A percentile compares a stretch with the other conserved stretches of the same genome.
These are phyloP conservation scores for Mamestra configurata DNA, from an alignment of 1,140 invertebrate species.

Conservation along the genomic window DNA sequence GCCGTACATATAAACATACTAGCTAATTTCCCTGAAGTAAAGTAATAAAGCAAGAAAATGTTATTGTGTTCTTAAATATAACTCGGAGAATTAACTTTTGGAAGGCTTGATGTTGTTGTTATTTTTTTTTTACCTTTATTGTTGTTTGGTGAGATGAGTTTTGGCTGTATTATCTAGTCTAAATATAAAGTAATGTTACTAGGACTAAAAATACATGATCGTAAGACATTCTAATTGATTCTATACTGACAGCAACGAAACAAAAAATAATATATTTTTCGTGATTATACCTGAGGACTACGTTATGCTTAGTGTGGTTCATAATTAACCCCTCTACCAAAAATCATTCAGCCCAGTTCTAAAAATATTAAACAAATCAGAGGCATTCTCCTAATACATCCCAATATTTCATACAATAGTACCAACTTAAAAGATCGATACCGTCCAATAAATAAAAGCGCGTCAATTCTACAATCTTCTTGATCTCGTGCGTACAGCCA, in stretches of 20 bases:
- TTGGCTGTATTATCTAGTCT: too few relatives aligned
- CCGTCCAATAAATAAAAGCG: constrained; percentile 7
- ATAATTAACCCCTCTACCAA: too few relatives aligned
- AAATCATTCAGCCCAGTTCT: too few relatives aligned
- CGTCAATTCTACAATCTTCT: constrained; percentile 43
- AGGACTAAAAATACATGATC: too few relatives aligned
- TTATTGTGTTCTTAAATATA: neutral
- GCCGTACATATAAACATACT: constrained; percentile 7
- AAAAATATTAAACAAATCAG: too few relatives aligned
- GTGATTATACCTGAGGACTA: too few relatives aligned
- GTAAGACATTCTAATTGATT: too few relatives aligned
- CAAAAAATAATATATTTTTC: too few relatives aligned
- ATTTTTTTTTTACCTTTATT: constrained; percentile 5
- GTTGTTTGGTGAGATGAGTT: constrained; percentile 4
- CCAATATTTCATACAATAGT: too few relatives aligned
- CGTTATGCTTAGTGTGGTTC: too few relatives aligned
- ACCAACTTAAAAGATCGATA: neutral
- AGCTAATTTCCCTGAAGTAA: constrained; percentile 16
- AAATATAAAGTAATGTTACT: neutral
- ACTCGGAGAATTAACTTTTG: constrained; percentile 10
- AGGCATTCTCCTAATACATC: too few relatives aligned
- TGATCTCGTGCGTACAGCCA: constrained; percentile 54
- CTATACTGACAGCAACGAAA: too few relatives aligned
- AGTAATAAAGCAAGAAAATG: constrained; percentile 32
- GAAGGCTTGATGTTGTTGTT: constrained; percentile 1